phyloP scores from a whole-genome alignment of 2,113 vertebrate genomes.

The Illadopsis cleaveri region DNA sequence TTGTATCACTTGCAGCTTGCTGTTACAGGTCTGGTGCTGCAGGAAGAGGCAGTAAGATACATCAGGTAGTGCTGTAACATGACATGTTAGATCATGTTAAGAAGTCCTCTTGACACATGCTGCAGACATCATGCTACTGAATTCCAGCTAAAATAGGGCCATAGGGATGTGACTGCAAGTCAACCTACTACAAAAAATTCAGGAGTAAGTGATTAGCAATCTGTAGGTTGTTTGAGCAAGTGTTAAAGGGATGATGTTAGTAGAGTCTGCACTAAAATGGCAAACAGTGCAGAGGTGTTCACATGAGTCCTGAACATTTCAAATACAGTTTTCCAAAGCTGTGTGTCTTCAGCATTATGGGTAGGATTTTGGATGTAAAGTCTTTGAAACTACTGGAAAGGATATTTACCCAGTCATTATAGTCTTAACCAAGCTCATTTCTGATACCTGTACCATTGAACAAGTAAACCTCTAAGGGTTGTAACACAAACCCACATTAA shows the following conservation, averaged over 20 bases:
- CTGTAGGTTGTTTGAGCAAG: neutral
- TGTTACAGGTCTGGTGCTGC: neutral
- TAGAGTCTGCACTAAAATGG: neutral
- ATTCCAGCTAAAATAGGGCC: neutral
- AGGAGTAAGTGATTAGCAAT: neutral
- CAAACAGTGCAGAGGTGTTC: neutral
- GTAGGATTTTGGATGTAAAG: neutral
- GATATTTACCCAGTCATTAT: neutral
- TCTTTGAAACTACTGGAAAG: neutral
- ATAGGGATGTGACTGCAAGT: neutral
- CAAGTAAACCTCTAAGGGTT: neutral
- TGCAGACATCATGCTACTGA: neutral
- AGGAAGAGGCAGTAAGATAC: neutral
- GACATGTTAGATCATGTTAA: neutral
- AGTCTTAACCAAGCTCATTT: neutral
- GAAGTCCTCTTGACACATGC: neutral
- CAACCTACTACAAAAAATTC: neutral
- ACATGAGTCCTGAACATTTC: neutral
- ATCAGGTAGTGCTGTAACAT: neutral
- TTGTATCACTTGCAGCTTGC: neutral
- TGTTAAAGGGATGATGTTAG: neutral
- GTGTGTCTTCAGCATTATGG: neutral
- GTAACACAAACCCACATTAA: neutral
- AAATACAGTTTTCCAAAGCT: neutral
- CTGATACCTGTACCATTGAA: neutral